Base-by-base conservation (phyloP, 2,113 vertebrate genomes). In the Enhydra lutris region DNA sequence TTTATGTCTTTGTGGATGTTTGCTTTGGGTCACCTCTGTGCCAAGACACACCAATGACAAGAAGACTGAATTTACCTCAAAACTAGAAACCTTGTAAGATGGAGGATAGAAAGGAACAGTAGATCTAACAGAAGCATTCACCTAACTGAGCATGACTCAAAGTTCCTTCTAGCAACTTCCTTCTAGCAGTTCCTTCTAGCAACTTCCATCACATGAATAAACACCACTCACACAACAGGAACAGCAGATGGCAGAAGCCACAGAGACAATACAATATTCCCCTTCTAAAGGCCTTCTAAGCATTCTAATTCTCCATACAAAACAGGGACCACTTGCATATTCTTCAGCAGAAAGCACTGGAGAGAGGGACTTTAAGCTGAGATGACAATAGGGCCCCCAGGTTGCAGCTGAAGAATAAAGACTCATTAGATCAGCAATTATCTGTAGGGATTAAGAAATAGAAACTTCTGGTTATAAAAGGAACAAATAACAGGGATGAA, bases 211-310 rank as follows among this genome's bases (percentile, higher is more conserved):
- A 39, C 31, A 5, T 2, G 12, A 8, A 24, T 36, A 34, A 76
- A 67, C 36, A 65, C 6, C 59, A 57, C 6, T 29, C 21, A 21
- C 26, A 15, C 2, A 9, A 26, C 2, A 3, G 5, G 13, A 6
- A 45, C 0, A 9, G 36, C 0, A 11, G 7, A 10, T 34, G 14
- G 4, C 17, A 83, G 36, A 63, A 21, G 47, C 0, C 10, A 36
- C 3, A 3, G 10, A 47, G 24, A 12, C 18, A 23, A 6, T 21
- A 36, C 0, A 14, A 76, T 76, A 10, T 80, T 65, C 0, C 21
- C 11, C 2, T 79, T 24, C 15, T 65, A 57, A 47, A 39, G 83
- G 17, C 1, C 29, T 24, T 42, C 6, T 36, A 12, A 82, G 2
- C 9, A 24, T 61, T 20, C 31, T 26, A 47, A 26, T 36, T 52